These are phyloP conservation scores for Mechanitis mazaeus DNA, from an alignment of 2,888 invertebrate genomes.

Conservation along the genomic window DNA sequence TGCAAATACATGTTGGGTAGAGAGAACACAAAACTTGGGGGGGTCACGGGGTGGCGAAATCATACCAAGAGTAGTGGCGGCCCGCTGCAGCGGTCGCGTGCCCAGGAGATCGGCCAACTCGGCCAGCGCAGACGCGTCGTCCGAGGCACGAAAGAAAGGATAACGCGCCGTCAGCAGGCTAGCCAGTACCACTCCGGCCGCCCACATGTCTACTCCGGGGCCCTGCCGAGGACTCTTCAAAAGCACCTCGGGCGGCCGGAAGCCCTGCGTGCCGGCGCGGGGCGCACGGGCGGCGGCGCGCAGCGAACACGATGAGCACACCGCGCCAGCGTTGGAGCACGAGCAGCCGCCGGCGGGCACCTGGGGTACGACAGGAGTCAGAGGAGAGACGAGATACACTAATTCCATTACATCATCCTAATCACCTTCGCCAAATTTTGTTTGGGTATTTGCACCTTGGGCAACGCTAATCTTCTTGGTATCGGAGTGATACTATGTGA, in stretches of 20 bases:
- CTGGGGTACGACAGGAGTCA: background rate
- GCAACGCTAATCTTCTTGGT: constrained; percentile 13
- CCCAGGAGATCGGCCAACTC: constrained; percentile 90
- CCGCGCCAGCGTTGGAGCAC: constrained; percentile 33
- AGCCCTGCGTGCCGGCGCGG: constrained; percentile 93
- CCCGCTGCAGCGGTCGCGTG: constrained; percentile 79
- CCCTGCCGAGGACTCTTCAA: constrained; percentile 87
- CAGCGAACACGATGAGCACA: constrained; percentile 73
- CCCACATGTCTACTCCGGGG: constrained; percentile 93
- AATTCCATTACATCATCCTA: background rate
- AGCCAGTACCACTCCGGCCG: constrained; percentile 87
- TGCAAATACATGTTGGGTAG: constrained; percentile 20
- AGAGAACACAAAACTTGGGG: constrained; percentile 67
- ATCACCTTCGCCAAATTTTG: constrained; percentile 25
- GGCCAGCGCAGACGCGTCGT: constrained; percentile 83
- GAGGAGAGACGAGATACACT: background rate
- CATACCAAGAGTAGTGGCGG: constrained; percentile 81
- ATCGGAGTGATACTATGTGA: constrained; percentile 2
- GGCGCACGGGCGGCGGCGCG: constrained; percentile 74
- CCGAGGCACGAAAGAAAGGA: constrained; percentile 89
- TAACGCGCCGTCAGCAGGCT: constrained; percentile 84
- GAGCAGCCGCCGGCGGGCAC: constrained; percentile 79
- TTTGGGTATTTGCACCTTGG: constrained; percentile 23
- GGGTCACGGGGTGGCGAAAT: constrained; percentile 78
- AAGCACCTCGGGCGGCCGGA: constrained; percentile 85